phyloP scores from a whole-genome alignment of 64 coral and sea anemone species.

The Porites lutea region DNA sequence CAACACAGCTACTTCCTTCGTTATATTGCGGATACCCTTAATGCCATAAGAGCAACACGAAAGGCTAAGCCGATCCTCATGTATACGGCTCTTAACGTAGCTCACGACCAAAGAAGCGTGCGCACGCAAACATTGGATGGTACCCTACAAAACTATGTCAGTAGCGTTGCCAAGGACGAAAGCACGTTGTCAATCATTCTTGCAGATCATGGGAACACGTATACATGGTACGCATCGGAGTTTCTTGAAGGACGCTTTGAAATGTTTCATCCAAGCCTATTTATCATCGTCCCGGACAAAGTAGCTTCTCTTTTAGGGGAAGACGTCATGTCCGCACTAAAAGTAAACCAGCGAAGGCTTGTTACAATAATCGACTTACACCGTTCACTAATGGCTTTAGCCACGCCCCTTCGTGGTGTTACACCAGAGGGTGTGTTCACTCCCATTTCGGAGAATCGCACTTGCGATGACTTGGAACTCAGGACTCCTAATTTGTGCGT shows the following conservation, averaged over 20 bases:
- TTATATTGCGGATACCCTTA: slow-evolving; percentile 21
- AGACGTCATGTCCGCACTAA: slow-evolving; percentile 20
- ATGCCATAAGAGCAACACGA: background rate
- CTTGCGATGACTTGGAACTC: slow-evolving; percentile 61
- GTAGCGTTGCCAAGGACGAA: background rate
- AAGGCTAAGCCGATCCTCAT: slow-evolving; percentile 23
- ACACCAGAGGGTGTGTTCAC: slow-evolving; percentile 41
- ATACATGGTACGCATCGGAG: slow-evolving; percentile 39
- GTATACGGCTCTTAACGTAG: slow-evolving; percentile 50
- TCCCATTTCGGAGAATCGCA: slow-evolving; percentile 24
- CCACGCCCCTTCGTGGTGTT: slow-evolving; percentile 24
- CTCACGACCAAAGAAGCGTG: slow-evolving; percentile 25
- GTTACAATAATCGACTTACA: slow-evolving; percentile 54
- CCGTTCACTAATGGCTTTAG: slow-evolving; percentile 51
- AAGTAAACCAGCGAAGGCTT: slow-evolving; percentile 42
- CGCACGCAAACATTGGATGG: slow-evolving; percentile 47
- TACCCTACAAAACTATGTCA: slow-evolving; percentile 13
- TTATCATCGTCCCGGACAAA: slow-evolving; percentile 62
- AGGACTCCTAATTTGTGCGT: slow-evolving; percentile 61
- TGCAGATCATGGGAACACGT: slow-evolving; percentile 75
- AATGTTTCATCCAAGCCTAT: slow-evolving; percentile 74
- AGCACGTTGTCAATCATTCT: slow-evolving; percentile 47
- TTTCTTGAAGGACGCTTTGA: slow-evolving; percentile 60
- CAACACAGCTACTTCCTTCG: slow-evolving; percentile 56
- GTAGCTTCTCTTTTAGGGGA: slow-evolving; percentile 21